Base-by-base conservation (phyloP, 2,797 vertebrate genomes). In the Sebastes miniatus region DNA sequence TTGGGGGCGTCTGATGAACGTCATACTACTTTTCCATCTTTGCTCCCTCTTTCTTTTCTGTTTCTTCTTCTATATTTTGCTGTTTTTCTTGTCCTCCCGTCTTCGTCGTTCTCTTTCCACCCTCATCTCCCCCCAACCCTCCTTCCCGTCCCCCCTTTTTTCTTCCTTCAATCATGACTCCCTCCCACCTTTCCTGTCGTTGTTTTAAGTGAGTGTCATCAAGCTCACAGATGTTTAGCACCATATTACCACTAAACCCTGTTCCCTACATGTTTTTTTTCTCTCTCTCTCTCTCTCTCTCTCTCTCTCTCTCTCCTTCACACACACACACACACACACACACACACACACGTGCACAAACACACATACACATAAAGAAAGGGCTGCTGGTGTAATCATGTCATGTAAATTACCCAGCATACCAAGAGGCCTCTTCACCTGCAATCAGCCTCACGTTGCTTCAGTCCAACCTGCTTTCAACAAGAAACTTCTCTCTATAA, bases 371-470 rank as follows among this genome's bases (percentile, higher is more conserved):
- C 61, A 72, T 56, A 88, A 54, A 66, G 56, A 82, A 61, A 58
- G 65, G 78, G 87, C 80, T 82, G 74, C 81, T 59, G 83, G 80
- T 79, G 91, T 90, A 94, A 93, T 93, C 92, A 93, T 92, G 89
- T 91, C 90, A 91, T 92, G 91, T 89, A 93, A 93, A 93, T 94
- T 93, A 91, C 88, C 88, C 87, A 87, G 89, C 80, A 91, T 88
- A 83, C 88, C 89, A 88, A 91, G 92, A 91, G 90, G 90, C 91
- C 91, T 93, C 91, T 93, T 91, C 92, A 93, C 90, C 92, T 92
- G 92, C 90, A 94, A 94, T 93, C 93, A 93, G 91, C 72, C 73
- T 88, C 85, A 76, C 71, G 3, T 52, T 82, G 84, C 88, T 87
- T 88, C 83, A 85, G 80, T 89, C 76, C 85, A 82, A 91, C 80